A percentile compares a stretch with the other conserved stretches of the same genome.
These are phyloP conservation scores for Protomyctophum bolini DNA, from an alignment of 2,113 vertebrate genomes.

Conservation along the genomic window DNA sequence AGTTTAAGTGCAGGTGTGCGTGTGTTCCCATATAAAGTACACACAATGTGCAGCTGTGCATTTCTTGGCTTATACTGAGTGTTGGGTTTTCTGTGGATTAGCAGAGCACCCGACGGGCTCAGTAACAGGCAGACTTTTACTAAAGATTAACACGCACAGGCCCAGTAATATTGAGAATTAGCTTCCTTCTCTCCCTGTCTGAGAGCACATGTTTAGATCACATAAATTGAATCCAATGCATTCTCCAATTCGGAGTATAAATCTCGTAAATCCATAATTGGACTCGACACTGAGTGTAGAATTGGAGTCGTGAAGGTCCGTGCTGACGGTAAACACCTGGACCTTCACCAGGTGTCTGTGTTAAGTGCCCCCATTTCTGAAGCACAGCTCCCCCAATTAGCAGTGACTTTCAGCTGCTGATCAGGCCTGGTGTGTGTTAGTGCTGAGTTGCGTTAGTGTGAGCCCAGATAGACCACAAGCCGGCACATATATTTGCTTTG, in stretches of 20 bases:
- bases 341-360: background rate
- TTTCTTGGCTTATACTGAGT: background rate
- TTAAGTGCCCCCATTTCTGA: slow-evolving; percentile 25
- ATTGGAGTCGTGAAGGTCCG: no score
- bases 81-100: no score
- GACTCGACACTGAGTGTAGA: no score
- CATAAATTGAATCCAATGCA: no score
- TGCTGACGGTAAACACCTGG: background rate
- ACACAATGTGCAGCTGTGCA: background rate
- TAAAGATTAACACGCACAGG: no score
- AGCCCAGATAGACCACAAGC: slow-evolving; percentile 61
- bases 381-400: slow-evolving; percentile 35
- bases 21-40: background rate
- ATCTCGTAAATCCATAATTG: no score
- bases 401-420: slow-evolving; percentile 31
- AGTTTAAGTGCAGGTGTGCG: background rate
- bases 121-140: no score
- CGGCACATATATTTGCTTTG: slow-evolving; percentile 64
- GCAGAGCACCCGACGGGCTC: no score
- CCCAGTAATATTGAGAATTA: no score
- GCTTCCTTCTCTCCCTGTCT: no score
- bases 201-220: no score
- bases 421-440: slow-evolving; percentile 42
- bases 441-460: slow-evolving; percentile 66
- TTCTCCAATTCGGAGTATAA: no score